Evolutionary conservation across 2,113 vertebrate genomes (phyloP).

Genomic region (Uropsilus gracilis): DNA sequence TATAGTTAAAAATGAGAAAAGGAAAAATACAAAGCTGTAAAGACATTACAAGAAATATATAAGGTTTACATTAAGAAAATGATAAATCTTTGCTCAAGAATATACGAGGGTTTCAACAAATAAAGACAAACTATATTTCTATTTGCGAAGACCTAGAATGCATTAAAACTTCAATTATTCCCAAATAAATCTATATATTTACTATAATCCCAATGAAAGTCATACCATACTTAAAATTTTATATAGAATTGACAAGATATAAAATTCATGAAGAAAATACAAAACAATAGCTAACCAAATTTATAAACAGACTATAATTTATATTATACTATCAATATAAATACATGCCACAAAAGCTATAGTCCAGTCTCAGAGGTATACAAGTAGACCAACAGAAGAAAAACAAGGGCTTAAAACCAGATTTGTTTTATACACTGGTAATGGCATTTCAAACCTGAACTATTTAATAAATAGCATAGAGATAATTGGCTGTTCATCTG

Average conservation of each 20-base stretch:
- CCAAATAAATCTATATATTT: not conserved
- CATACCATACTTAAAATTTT: constrained; percentile 4
- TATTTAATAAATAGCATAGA: not conserved
- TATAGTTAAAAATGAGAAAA: not conserved
- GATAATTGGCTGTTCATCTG: not conserved
- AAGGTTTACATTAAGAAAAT: not conserved
- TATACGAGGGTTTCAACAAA: not conserved
- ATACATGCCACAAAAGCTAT: not conserved
- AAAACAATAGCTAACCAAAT: not conserved
- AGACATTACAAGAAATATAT: not conserved
- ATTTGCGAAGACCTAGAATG: not conserved
- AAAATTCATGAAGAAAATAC: constrained; percentile 13
- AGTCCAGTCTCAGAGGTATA: not conserved
- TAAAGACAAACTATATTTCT: not conserved
- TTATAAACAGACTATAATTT: constrained; percentile 7
- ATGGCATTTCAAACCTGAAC: not conserved
- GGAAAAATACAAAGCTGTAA: not conserved
- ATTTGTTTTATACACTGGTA: not conserved
- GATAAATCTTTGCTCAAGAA: constrained; percentile 6
- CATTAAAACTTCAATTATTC: not conserved
- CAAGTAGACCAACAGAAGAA: not conserved
- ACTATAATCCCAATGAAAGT: constrained; percentile 5
- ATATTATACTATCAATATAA: not conserved
- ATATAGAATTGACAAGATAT: not conserved
- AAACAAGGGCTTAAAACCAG: not conserved